Percentiles rank a stretch among this genome's conserved stretches.
Evolutionary conservation across 2,888 invertebrate species (phyloP).

Genomic region (Spisula subtruncata): DNA sequence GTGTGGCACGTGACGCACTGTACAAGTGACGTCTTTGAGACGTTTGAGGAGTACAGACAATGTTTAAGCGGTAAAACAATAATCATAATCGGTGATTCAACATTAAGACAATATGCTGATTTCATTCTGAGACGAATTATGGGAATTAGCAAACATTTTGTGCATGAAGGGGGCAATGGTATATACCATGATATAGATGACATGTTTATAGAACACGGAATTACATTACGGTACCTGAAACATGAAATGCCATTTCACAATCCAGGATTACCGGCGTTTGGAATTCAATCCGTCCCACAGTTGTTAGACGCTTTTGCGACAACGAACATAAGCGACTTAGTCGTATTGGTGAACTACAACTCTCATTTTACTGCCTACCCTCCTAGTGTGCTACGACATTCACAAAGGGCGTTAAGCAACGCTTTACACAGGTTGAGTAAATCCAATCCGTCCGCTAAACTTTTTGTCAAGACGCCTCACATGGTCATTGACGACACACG

Average conservation of each 20-base stretch:
- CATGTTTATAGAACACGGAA: conserved; percentile 39
- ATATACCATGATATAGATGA: not conserved
- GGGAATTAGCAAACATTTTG: not conserved
- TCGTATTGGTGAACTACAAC: conserved; percentile 54
- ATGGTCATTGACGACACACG: conserved; percentile 43
- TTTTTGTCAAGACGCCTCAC: conserved; percentile 65
- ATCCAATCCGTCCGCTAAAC: conserved; percentile 53
- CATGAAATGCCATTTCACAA: conserved; percentile 69
- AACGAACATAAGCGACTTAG: conserved; percentile 27
- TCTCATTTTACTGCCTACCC: conserved; percentile 62
- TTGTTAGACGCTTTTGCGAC: conserved; percentile 37
- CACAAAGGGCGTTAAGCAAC: conserved; percentile 27
- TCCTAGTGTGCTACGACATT: conserved; percentile 23
- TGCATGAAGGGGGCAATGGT: not conserved
- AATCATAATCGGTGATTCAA: conserved; percentile 60
- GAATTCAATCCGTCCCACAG: conserved; percentile 47
- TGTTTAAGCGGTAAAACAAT: conserved; percentile 63
- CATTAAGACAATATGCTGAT: conserved; percentile 55
- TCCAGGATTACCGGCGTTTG: conserved; percentile 45
- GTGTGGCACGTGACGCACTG: conserved; percentile 42
- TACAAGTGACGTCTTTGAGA: not conserved
- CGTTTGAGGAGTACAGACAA: not conserved
- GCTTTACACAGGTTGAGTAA: conserved; percentile 37
- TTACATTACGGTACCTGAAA: conserved; percentile 48
- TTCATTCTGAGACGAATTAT: conserved; percentile 50